Evolutionary conservation across 1,140 invertebrate genomes (phyloP).

Genomic region (Diabrotica virgifera): DNA sequence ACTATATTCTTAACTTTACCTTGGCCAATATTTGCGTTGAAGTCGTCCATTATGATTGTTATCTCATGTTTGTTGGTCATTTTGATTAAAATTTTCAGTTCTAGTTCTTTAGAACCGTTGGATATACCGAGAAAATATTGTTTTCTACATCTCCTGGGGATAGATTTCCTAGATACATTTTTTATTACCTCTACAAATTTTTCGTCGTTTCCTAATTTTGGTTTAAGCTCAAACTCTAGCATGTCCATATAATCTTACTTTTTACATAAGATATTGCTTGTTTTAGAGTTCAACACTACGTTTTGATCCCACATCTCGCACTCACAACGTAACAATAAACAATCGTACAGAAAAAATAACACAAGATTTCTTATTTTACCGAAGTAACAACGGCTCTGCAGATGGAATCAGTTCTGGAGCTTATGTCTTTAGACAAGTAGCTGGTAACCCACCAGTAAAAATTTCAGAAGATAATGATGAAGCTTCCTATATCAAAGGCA

Average conservation of each 20-base stretch:
- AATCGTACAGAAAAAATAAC: background rate
- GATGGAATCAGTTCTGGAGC: background rate
- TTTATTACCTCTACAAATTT: too few relatives aligned
- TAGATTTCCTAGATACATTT: too few relatives aligned
- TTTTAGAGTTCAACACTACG: background rate
- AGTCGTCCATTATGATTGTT: too few relatives aligned
- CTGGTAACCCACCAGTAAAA: background rate
- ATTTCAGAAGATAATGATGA: background rate
- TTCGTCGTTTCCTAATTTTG: background rate
- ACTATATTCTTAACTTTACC: too few relatives aligned
- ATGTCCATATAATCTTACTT: too few relatives aligned
- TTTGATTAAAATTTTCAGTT: too few relatives aligned
- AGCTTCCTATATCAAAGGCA: background rate
- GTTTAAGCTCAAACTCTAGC: too few relatives aligned
- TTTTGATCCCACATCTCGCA: background rate
- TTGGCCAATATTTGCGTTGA: too few relatives aligned
- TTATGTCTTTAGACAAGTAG: background rate
- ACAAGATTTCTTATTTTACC: background rate
- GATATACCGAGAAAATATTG: background rate
- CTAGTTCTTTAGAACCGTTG: background rate
- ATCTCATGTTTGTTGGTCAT: too few relatives aligned
- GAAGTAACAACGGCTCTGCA: background rate
- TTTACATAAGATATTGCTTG: background rate
- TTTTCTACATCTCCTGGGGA: too few relatives aligned
- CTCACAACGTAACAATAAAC: background rate